A percentile compares a stretch with the other conserved stretches of the same genome.
Evolutionary conservation across 2,797 vertebrate species (phyloP).

Genomic region (Poecile montanus): DNA sequence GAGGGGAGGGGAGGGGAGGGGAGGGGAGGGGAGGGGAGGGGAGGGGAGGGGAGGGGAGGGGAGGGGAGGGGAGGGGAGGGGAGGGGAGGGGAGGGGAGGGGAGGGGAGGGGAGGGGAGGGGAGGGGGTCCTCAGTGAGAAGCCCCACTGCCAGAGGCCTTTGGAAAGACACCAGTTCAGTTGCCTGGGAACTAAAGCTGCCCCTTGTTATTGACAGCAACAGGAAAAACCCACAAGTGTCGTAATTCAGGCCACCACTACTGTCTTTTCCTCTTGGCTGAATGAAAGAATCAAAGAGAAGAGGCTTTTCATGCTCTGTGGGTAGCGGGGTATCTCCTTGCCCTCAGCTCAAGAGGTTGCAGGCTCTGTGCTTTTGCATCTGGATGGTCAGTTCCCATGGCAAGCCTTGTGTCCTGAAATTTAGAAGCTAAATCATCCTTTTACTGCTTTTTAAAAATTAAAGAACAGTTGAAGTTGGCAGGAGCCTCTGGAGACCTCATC

Average conservation of each 20-base stretch:
- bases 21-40: no score
- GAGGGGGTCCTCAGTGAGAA: neutral
- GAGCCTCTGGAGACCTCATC: neutral
- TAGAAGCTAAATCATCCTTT: neutral
- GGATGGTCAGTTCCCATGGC: neutral
- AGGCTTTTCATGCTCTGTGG: neutral
- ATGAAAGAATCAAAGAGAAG: neutral
- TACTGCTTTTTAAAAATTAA: neutral
- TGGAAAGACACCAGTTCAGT: conserved; percentile 27
- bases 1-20: no score
- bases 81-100: no score
- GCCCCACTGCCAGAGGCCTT: neutral
- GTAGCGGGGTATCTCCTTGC: neutral
- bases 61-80: no score
- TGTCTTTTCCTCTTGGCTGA: conserved; percentile 1
- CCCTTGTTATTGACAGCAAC: neutral
- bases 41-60: no score
- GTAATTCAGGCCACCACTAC: neutral
- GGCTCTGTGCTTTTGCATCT: neutral
- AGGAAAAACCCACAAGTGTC: neutral
- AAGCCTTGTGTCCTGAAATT: neutral
- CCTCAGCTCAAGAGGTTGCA: neutral
- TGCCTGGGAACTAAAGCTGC: conserved; percentile 35
- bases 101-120: neutral
- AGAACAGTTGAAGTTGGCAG: neutral